A percentile compares a stretch with the other conserved stretches of the same genome.
Evolutionary conservation across 2,888 invertebrate genomes (phyloP).

Genomic region (Trachelus iudaicus): DNA sequence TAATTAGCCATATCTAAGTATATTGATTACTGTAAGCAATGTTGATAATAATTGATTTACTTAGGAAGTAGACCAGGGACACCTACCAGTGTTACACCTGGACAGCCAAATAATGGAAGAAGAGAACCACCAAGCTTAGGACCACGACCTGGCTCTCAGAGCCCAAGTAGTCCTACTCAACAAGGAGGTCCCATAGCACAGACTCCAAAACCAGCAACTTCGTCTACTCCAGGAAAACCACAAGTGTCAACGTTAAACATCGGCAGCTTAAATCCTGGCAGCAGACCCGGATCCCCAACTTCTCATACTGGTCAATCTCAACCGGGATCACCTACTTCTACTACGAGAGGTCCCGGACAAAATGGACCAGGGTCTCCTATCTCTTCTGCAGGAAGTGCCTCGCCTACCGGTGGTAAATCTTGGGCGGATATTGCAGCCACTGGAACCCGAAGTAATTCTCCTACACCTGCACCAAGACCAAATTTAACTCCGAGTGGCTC

Average conservation of each 20-base stretch:
- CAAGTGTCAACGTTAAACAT: conserved; percentile 16
- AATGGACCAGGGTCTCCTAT: conserved; percentile 12
- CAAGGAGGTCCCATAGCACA: conserved; percentile 5
- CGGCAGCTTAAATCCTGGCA: conserved; percentile 17
- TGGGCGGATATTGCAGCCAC: conserved; percentile 51
- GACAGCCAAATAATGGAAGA: conserved; percentile 7
- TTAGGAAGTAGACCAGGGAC: conserved; percentile 22
- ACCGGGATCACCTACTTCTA: conserved; percentile 3
- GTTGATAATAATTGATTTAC: neutral
- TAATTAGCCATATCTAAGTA: neutral
- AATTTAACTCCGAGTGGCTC: neutral
- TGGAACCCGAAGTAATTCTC: conserved; percentile 40
- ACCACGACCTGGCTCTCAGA: conserved; percentile 13
- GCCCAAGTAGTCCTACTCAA: conserved; percentile 16
- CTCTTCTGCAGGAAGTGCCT: conserved; percentile 22
- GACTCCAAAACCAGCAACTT: conserved; percentile 11
- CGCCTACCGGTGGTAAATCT: conserved; percentile 34
- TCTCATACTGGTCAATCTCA: neutral
- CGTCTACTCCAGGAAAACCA: conserved; percentile 7
- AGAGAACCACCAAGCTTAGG: conserved; percentile 5
- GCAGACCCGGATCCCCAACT: conserved; percentile 24
- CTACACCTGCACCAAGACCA: conserved; percentile 22
- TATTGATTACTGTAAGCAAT: neutral
- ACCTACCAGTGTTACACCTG: conserved; percentile 15
- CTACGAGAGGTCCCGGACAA: neutral